These are phyloP conservation scores for Vireo griseus DNA, from an alignment of 2,797 vertebrate species.

Conservation along the genomic window DNA sequence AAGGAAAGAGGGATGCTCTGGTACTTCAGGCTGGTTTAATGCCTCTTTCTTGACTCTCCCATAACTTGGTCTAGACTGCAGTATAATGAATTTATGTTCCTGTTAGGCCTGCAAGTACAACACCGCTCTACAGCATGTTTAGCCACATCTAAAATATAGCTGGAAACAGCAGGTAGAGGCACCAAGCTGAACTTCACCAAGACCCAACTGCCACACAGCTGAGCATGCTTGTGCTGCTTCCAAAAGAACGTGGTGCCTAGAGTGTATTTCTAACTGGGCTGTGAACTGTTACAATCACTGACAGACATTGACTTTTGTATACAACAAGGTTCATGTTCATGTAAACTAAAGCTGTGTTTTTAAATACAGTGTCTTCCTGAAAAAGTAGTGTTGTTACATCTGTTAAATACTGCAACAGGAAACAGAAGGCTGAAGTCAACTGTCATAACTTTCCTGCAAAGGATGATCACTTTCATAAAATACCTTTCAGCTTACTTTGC, in stretches of 20 bases:
- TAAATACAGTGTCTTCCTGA: background rate
- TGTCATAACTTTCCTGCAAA: background rate
- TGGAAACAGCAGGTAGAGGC: background rate
- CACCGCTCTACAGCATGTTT: background rate
- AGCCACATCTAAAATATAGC: background rate
- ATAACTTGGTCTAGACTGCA: background rate
- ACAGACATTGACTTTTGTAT: background rate
- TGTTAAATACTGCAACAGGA: background rate
- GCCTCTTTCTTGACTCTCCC: background rate
- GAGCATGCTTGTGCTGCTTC: background rate
- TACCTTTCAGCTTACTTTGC: background rate
- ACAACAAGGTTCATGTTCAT: background rate
- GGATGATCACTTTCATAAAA: background rate
- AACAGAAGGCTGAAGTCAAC: background rate
- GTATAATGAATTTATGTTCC: background rate
- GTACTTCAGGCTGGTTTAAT: background rate
- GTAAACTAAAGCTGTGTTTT: background rate
- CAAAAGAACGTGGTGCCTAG: background rate
- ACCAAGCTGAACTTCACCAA: background rate
- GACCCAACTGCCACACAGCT: background rate
- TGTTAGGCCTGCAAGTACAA: background rate
- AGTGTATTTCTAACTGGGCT: background rate
- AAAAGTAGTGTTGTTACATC: background rate
- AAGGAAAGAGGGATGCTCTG: background rate
- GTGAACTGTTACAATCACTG: background rate